phyloP scores from a whole-genome alignment of 2,797 vertebrate species.

The Pseudocheirus occidentalis region DNA sequence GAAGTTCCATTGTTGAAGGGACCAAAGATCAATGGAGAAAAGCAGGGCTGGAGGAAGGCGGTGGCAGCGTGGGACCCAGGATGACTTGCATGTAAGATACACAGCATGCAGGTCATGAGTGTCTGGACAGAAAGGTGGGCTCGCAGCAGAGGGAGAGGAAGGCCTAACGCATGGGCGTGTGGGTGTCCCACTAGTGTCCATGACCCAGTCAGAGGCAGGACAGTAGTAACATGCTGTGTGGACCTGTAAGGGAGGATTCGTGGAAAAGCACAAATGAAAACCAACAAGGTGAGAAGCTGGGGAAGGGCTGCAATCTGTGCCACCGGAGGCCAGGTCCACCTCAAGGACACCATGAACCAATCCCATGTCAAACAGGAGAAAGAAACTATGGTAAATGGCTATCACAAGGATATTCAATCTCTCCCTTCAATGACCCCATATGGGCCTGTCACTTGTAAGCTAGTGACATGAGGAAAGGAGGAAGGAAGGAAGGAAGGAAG shows the following conservation, averaged over 20 bases:
- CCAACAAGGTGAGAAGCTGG: not conserved
- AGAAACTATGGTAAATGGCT: not conserved
- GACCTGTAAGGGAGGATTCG: not conserved
- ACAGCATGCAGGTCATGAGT: too few species aligned
- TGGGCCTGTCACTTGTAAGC: too few species aligned
- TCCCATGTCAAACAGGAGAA: not conserved
- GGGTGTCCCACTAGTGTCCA: too few species aligned
- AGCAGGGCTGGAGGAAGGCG: not conserved
- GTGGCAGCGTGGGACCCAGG: not conserved
- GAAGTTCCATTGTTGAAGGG: not conserved
- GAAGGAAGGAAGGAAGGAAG: too few species aligned
- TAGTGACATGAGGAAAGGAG: not conserved
- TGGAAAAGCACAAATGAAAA: not conserved
- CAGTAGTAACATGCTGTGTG: not conserved
- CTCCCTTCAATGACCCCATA: too few species aligned
- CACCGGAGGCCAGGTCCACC: not conserved
- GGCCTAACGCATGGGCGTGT: too few species aligned
- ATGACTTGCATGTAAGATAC: not conserved
- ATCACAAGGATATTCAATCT: too few species aligned
- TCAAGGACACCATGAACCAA: not conserved
- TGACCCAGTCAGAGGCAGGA: not conserved
- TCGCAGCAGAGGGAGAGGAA: too few species aligned
- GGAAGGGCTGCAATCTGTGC: not conserved
- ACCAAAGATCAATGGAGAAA: not conserved
- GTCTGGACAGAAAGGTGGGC: too few species aligned